Evolutionary conservation across 2,797 vertebrate genomes (phyloP).

Genomic region (Silurus lanzhouensis): DNA sequence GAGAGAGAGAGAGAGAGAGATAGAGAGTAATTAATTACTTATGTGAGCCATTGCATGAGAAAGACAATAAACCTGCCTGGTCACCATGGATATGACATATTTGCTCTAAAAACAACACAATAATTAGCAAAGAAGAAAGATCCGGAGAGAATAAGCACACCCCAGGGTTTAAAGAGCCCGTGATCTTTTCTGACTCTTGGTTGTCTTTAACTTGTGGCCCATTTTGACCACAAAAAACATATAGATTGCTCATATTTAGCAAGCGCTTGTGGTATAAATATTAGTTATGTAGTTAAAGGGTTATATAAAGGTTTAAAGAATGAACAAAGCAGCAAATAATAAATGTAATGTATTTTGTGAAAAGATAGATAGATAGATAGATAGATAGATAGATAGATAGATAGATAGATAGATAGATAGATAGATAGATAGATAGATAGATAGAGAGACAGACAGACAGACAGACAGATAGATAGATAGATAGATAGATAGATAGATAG

Average conservation of each 20-base stretch:
- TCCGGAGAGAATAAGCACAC: conserved; percentile 99
- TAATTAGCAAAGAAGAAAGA: conserved; percentile 99
- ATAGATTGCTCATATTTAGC: conserved; percentile 33
- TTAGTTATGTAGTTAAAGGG: conserved; percentile 4
- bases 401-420: too few relatives aligned
- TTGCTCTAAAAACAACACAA: conserved; percentile 99
- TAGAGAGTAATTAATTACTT: conserved; percentile 99
- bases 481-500: too few relatives aligned
- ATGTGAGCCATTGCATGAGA: conserved; percentile 99
- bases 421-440: too few relatives aligned
- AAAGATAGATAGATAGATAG: background rate
- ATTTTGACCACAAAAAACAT: conserved; percentile 64
- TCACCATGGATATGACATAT: conserved; percentile 99
- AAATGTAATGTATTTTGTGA: too few relatives aligned
- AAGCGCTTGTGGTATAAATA: background rate
- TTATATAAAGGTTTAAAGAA: background rate
- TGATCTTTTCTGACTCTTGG: conserved; percentile 84
- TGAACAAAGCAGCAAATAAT: background rate
- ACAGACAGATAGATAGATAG: too few relatives aligned
- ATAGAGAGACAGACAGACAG: too few relatives aligned
- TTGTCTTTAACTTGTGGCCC: conserved; percentile 70
- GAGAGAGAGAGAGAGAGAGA: conserved; percentile 89
- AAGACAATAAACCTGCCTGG: conserved; percentile 99
- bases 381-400: background rate
- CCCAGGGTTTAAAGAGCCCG: conserved; percentile 96